These are phyloP conservation scores for Tetramorium bicarinatum DNA, from an alignment of 2,888 invertebrate genomes.

Conservation along the genomic window DNA sequence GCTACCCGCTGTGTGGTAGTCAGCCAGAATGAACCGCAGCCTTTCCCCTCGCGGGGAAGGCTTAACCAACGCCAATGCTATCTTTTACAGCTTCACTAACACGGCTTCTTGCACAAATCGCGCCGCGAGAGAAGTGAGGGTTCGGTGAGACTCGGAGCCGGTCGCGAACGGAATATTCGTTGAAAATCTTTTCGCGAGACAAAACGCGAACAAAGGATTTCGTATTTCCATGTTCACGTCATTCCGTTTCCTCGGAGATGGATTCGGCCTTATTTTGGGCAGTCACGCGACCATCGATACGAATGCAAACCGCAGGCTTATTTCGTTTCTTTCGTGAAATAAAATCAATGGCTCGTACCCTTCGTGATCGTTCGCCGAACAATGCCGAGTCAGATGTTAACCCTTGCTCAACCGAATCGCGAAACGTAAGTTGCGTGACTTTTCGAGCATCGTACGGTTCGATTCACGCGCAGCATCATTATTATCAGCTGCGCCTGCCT, in stretches of 20 bases:
- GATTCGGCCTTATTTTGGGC: background rate
- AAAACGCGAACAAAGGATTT: background rate
- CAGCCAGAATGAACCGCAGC: conserved; percentile 67
- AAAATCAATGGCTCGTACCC: background rate
- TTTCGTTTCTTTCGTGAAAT: background rate
- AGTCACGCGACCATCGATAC: background rate
- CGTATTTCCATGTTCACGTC: background rate
- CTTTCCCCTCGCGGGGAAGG: conserved; percentile 41
- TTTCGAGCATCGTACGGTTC: background rate
- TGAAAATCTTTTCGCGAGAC: background rate
- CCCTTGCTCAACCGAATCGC: background rate
- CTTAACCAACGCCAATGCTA: conserved; percentile 60
- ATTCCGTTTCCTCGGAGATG: background rate
- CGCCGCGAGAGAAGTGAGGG: background rate
- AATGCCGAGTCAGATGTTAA: background rate
- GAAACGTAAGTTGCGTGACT: conserved; percentile 41
- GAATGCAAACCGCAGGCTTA: background rate
- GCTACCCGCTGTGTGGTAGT: conserved; percentile 74
- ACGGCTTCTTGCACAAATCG: conserved; percentile 54
- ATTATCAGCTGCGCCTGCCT: conserved; percentile 44
- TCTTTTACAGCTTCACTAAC: conserved; percentile 71
- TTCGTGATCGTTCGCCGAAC: background rate
- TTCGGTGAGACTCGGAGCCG: background rate
- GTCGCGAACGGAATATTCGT: conserved; percentile 20
- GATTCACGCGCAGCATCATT: conserved; percentile 28